Evolutionary conservation across 2,113 vertebrate species (phyloP).

Genomic region (Poeciliopsis retropinna): DNA sequence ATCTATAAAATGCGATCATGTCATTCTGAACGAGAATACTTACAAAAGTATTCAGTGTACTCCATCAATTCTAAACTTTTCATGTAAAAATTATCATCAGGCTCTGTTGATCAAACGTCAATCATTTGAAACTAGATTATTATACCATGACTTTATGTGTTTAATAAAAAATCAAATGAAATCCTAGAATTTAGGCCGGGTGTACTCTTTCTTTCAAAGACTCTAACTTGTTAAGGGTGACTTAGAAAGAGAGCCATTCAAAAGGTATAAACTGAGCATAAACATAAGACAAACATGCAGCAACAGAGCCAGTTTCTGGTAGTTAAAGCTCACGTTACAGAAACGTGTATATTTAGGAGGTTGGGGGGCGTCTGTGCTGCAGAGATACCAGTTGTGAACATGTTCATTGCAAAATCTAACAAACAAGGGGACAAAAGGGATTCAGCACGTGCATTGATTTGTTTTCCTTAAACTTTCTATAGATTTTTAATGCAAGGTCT

Average conservation of each 20-base stretch:
- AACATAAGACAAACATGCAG: background rate
- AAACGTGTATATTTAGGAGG: background rate
- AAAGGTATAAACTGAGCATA: background rate
- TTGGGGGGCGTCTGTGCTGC: conserved; percentile 4
- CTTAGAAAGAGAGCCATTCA: background rate
- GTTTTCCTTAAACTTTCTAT: background rate
- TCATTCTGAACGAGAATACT: background rate
- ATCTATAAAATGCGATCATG: background rate
- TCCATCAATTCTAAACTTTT: too few species aligned
- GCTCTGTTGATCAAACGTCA: too few species aligned
- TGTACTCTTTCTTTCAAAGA: background rate
- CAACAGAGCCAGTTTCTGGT: conserved; percentile 1
- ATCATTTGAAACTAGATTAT: background rate
- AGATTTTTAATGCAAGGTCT: background rate
- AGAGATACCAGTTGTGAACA: background rate
- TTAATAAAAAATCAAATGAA: background rate
- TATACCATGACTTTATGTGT: background rate
- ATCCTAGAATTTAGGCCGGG: background rate
- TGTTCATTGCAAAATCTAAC: background rate
- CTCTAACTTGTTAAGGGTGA: background rate
- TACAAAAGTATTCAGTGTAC: background rate
- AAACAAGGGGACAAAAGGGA: background rate
- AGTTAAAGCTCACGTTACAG: conserved; percentile 18
- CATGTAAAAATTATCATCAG: too few species aligned
- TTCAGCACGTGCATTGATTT: background rate